Base-by-base conservation (phyloP, 2,113 vertebrate genomes). In the Alethe diademata region DNA sequence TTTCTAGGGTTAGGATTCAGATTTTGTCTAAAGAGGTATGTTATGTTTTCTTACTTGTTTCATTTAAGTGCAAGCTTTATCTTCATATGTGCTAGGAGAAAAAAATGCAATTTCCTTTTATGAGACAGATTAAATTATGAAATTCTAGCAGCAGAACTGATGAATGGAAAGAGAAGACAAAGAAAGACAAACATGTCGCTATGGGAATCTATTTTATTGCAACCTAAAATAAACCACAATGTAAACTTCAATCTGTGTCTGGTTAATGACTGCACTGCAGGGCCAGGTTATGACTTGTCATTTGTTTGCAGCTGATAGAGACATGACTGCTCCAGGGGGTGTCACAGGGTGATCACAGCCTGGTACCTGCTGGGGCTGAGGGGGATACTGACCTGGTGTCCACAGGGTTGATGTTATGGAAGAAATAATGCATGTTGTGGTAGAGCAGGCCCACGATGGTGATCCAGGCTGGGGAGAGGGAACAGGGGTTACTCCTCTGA, bases 381-480 rank as follows among this genome's bases (percentile, higher is more conserved):
- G 12, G 57, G 78, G 83, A 12, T 7, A 98, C 98, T 98, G 95
- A 99, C 99, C 96, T 98, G 72, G 99, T 99, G 86, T 98, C 97
- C 45, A 90, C 47, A 1, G 99, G 99, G 71, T 94, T 97, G 97
- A 99, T 99, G 82, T 95, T 97, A 53, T 83, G 97, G 93, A 99
- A 98, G 97, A 98, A 98, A 61, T 42, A 96, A 93, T 99, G 99
- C 98, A 99, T 97, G 35, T 96, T 98, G 74, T 99, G 99, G 97
- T 99, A 99, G 18, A 99, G 98, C 31, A 99, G 98, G 35, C 99
- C 99, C 3, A 99, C 99, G 5, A 99, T 98, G 91, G 98, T 99
- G 74, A 99, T 98, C 96, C 99, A 99, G 91, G 96, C 99, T 99
- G 97, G 14, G 70, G 74, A 78, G 92, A 71, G 76, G 6, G 53